These are phyloP conservation scores for Himalopsyche phryganea DNA, from an alignment of 1,140 invertebrate genomes.

Conservation along the genomic window DNA sequence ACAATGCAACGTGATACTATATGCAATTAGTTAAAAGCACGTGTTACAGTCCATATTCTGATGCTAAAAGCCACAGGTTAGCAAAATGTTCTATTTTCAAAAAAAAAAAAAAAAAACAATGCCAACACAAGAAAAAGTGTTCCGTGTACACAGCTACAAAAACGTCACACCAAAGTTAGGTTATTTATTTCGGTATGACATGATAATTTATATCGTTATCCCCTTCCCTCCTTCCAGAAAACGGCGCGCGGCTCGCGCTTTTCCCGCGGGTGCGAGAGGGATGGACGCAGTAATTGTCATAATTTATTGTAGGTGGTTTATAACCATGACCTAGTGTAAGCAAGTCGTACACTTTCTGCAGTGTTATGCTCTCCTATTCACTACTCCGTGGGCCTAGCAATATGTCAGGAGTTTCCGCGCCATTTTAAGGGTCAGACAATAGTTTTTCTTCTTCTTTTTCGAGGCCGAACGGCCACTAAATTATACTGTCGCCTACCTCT, in stretches of 20 bases:
- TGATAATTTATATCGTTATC: conserved; percentile 33
- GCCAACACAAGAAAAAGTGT: conserved; percentile 15
- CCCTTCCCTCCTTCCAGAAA: conserved; percentile 19
- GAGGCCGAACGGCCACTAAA: too few species aligned
- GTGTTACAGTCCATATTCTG: too few species aligned
- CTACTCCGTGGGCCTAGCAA: conserved; percentile 4
- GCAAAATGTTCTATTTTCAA: neutral
- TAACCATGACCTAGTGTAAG: conserved; percentile 33
- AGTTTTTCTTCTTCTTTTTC: too few species aligned
- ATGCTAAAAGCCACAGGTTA: too few species aligned
- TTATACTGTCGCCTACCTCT: too few species aligned
- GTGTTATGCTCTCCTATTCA: conserved; percentile 19
- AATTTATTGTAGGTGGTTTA: conserved; percentile 34
- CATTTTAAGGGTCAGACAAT: too few species aligned
- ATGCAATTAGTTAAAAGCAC: too few species aligned
- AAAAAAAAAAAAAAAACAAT: conserved; percentile 22
- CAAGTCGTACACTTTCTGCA: conserved; percentile 23
- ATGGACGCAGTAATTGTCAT: conserved; percentile 32
- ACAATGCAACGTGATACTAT: too few species aligned
- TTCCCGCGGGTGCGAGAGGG: conserved; percentile 17
- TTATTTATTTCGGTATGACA: conserved; percentile 33
- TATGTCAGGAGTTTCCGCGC: neutral
- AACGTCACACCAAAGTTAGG: conserved; percentile 32
- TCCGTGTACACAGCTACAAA: conserved; percentile 24
- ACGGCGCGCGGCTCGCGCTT: conserved; percentile 6